Percentiles rank a stretch among this genome's conserved stretches.
Evolutionary conservation across 92 coral and sea anemone genomes (phyloP).

Genomic region (Epizoanthus illoricatus): DNA sequence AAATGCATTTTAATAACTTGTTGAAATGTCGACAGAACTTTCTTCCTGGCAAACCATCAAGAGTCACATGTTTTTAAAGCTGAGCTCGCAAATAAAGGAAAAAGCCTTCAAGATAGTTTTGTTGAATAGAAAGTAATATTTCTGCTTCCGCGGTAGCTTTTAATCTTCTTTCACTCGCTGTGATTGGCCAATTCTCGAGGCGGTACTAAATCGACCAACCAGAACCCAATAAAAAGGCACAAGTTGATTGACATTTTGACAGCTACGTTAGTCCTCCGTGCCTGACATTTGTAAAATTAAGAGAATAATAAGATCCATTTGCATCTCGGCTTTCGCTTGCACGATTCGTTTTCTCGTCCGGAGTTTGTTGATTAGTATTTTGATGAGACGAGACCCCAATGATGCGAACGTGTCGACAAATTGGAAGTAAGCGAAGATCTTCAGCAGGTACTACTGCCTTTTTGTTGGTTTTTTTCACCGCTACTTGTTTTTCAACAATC

Average conservation of each 20-base stretch:
- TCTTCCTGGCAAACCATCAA: constrained; percentile 51
- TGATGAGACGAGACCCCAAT: constrained; percentile 31
- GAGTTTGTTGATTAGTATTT: constrained; percentile 32
- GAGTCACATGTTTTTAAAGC: constrained; percentile 26
- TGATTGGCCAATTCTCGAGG: constrained; percentile 49
- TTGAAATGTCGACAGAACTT: constrained; percentile 60
- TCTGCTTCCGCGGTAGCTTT: constrained; percentile 39
- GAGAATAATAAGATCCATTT: constrained; percentile 41
- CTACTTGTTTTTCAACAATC: constrained; percentile 19
- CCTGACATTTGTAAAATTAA: constrained; percentile 72
- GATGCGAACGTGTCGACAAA: constrained; percentile 34
- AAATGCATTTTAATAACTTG: constrained; percentile 82
- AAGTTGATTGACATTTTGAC: constrained; percentile 56
- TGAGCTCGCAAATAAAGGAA: neutral
- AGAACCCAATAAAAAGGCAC: constrained; percentile 47
- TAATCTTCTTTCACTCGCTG: constrained; percentile 4
- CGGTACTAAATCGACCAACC: constrained; percentile 45
- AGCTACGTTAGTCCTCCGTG: constrained; percentile 33
- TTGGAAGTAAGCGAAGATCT: neutral
- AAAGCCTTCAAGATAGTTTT: constrained; percentile 14
- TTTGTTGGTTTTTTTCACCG: neutral
- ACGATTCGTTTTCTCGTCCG: constrained; percentile 6
- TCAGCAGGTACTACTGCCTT: constrained; percentile 1
- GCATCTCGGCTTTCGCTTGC: constrained; percentile 28
- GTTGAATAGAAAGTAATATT: constrained; percentile 13